Evolutionary conservation across 2,113 vertebrate genomes (phyloP).

Genomic region (Lipotes vexillifer): DNA sequence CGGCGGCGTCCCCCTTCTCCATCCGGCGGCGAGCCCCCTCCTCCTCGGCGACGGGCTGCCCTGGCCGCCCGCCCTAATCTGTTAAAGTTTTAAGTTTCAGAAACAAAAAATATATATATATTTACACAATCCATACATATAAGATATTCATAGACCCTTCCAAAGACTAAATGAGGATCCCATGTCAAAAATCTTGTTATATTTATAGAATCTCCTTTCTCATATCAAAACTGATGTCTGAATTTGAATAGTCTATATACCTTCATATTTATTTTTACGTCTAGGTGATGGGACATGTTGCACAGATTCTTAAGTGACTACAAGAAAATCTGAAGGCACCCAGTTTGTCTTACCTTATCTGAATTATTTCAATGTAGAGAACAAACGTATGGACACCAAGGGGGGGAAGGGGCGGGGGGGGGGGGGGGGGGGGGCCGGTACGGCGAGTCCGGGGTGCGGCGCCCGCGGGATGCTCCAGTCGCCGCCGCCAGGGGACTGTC

Average conservation of each 20-base stretch:
- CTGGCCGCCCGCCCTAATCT: conserved; percentile 9
- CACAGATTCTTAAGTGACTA: neutral
- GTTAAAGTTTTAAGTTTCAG: neutral
- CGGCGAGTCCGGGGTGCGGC: neutral
- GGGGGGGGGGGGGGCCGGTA: too few relatives aligned
- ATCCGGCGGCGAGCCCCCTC: conserved; percentile 42
- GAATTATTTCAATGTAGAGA: neutral
- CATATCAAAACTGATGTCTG: neutral
- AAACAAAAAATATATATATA: neutral
- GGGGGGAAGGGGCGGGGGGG: fast-evolving
- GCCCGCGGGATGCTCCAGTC: neutral
- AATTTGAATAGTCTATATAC: neutral
- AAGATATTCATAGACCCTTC: neutral
- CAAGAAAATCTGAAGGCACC: neutral
- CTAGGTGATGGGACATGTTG: neutral
- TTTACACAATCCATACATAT: neutral
- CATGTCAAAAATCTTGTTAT: neutral
- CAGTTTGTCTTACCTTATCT: neutral
- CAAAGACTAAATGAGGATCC: neutral
- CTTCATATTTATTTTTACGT: neutral
- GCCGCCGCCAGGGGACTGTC: neutral
- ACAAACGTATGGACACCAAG: too few relatives aligned
- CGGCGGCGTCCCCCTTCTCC: neutral
- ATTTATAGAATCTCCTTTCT: neutral
- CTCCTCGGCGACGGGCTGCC: conserved; percentile 5